A percentile compares a stretch with the other conserved stretches of the same genome.
phyloP scores from a whole-genome alignment of 2,113 vertebrate genomes.

The Forbesichthys agassizii region DNA sequence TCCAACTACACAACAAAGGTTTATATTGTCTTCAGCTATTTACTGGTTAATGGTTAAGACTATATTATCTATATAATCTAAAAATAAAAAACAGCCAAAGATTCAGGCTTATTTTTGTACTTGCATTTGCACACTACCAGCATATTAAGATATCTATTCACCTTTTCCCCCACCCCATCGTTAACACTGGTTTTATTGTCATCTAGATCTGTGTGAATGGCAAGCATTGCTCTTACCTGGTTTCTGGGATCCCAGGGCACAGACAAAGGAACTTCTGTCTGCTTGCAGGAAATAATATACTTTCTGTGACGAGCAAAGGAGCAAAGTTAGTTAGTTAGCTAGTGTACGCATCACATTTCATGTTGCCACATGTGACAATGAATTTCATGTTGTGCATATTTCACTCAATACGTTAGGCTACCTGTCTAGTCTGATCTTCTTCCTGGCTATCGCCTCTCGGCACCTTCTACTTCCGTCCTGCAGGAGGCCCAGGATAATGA shows the following conservation, averaged over 20 bases:
- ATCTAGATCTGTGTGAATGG: neutral
- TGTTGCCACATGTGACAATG: neutral
- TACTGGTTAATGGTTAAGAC: too few species aligned
- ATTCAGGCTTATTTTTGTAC: too few species aligned
- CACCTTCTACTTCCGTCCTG: constrained; percentile 90
- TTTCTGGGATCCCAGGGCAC: constrained; percentile 94
- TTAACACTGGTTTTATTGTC: too few species aligned
- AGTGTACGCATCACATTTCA: too few species aligned
- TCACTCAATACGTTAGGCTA: constrained; percentile 6
- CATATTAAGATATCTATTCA: too few species aligned
- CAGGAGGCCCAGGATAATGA: neutral
- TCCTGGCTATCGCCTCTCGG: constrained; percentile 89
- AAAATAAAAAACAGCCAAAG: too few species aligned
- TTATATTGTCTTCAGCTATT: too few species aligned
- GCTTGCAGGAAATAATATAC: constrained; percentile 88
- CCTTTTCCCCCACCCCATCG: too few species aligned
- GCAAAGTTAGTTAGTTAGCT: neutral
- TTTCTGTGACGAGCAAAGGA: constrained; percentile 75
- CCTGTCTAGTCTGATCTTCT: constrained; percentile 94
- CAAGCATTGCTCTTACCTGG: constrained; percentile 77
- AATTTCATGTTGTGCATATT: neutral
- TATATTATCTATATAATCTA: too few species aligned
- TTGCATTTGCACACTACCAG: too few species aligned
- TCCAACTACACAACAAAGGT: too few species aligned
- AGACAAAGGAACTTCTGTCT: constrained; percentile 85